Evolutionary conservation across 2,888 invertebrate genomes (phyloP).

Genomic region (Tubulanus polymorphus): DNA sequence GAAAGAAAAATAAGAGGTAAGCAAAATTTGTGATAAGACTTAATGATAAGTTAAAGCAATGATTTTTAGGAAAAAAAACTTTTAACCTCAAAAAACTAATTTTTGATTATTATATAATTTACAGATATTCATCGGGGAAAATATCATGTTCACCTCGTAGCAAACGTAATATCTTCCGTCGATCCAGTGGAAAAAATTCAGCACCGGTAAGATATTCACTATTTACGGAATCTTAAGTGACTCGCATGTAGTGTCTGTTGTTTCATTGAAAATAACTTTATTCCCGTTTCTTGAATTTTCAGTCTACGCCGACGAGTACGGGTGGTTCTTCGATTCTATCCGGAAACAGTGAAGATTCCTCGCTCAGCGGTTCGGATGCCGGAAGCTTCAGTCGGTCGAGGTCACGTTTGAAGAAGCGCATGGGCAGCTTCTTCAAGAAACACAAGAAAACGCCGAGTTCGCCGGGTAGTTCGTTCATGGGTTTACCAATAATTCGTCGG

Average conservation of each 20-base stretch:
- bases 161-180: too few species aligned
- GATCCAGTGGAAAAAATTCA: too few species aligned
- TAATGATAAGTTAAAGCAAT: too few species aligned
- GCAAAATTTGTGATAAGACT: background rate
- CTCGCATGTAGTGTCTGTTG: too few species aligned
- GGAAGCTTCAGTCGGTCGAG: background rate
- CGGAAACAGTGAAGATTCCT: background rate
- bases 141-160: too few species aligned
- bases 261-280: too few species aligned
- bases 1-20: background rate
- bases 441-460: slow-evolving; percentile 23
- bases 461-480: slow-evolving; percentile 18
- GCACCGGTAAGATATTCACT: too few species aligned
- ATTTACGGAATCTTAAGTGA: too few species aligned
- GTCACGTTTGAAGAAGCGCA: slow-evolving; percentile 16
- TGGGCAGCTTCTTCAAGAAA: slow-evolving; percentile 14
- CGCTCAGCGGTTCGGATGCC: background rate
- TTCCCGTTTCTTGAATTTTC: background rate
- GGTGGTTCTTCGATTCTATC: background rate
- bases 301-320: background rate
- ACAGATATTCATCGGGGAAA: too few species aligned
- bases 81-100: too few species aligned
- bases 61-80: too few species aligned
- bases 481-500: background rate
- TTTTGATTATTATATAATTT: too few species aligned